A percentile compares a stretch with the other conserved stretches of the same genome.
Evolutionary conservation across 2,888 invertebrate species (phyloP).

Genomic region (Hirtodrosophila alboralis): DNA sequence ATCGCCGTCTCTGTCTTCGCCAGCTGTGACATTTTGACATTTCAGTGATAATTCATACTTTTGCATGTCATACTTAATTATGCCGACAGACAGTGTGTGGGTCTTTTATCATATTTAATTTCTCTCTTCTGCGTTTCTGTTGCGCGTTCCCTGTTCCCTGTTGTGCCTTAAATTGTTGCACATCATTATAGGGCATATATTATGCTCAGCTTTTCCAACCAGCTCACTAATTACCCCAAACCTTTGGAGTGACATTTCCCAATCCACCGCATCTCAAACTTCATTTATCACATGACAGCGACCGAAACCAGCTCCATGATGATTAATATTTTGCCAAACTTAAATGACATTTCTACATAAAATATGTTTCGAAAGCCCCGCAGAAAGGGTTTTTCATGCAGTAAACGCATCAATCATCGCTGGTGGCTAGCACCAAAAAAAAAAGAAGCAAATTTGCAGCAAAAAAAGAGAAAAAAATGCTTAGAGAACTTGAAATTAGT

Average conservation of each 20-base stretch:
- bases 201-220: conserved; percentile 18
- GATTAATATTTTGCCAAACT: conserved; percentile 71
- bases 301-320: conserved; percentile 42
- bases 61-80: conserved; percentile 83
- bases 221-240: conserved; percentile 67
- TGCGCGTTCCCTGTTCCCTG: neutral
- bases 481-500: conserved; percentile 68
- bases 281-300: conserved; percentile 65
- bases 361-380: conserved; percentile 63
- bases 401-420: conserved; percentile 70
- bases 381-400: conserved; percentile 58
- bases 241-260: conserved; percentile 46
- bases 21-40: conserved; percentile 81
- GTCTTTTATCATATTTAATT: conserved; percentile 78
- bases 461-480: conserved; percentile 49
- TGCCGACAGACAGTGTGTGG: conserved; percentile 77
- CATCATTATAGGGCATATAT: conserved; percentile 58
- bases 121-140: conserved; percentile 20
- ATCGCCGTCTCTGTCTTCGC: conserved; percentile 64
- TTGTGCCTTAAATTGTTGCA: conserved; percentile 46
- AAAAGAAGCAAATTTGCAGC: conserved; percentile 44
- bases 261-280: conserved; percentile 55
- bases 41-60: conserved; percentile 83
- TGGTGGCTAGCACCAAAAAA: conserved; percentile 11
- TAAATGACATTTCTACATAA: conserved; percentile 67